phyloP scores from a whole-genome alignment of 2,797 vertebrate species.

The Rhabdophis nuchalis region DNA sequence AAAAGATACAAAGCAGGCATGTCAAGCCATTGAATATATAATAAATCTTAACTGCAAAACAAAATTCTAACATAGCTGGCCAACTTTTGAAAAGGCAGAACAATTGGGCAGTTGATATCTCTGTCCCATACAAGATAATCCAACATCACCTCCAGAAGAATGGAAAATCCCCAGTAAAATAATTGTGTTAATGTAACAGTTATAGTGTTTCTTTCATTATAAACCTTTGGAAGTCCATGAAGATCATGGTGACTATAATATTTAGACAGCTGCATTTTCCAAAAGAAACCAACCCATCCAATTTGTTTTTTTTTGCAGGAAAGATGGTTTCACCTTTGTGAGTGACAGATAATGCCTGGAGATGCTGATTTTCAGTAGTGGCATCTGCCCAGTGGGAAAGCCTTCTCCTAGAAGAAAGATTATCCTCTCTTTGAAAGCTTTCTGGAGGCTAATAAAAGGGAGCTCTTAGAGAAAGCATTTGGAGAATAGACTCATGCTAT shows the following conservation, averaged over 20 bases:
- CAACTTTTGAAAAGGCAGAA: neutral
- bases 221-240: neutral
- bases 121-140: neutral
- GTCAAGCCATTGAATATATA: neutral
- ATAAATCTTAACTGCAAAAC: neutral
- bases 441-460: neutral
- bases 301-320: neutral
- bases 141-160: neutral
- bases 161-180: neutral
- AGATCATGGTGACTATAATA: neutral
- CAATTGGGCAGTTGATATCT: neutral
- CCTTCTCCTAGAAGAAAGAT: neutral
- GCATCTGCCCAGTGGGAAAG: neutral
- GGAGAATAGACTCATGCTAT: neutral
- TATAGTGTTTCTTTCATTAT: neutral
- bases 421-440: neutral
- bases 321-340: neutral
- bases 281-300: neutral
- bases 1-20: conserved; percentile 2
- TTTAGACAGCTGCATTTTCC: neutral
- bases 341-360: neutral
- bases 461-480: neutral
- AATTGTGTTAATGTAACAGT: neutral
- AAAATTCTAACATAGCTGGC: neutral
- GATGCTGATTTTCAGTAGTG: neutral